A percentile compares a stretch with the other conserved stretches of the same genome.
Conservation (phyloP, 1,140 invertebrate genomes). For the Gyrodactylus salaris region DNA sequence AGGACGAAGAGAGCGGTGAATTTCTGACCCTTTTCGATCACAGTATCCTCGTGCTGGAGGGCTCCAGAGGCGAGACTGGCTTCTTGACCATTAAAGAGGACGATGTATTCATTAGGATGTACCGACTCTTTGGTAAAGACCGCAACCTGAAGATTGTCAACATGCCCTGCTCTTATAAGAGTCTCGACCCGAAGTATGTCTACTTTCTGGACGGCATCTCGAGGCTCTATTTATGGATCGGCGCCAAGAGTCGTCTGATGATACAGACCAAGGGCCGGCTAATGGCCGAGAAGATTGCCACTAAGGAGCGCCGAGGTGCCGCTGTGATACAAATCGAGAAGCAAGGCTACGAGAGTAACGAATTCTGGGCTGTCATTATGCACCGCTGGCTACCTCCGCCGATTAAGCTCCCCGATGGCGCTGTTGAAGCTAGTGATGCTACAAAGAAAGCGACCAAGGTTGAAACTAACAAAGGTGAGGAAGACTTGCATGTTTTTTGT, state of each 20-base stretch:
- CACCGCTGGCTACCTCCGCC: background rate
- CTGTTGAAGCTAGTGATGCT: background rate
- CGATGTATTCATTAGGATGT: conserved; percentile 14
- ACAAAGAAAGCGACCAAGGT: background rate
- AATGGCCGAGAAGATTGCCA: conserved; percentile 89
- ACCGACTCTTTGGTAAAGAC: background rate
- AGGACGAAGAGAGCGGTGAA: conserved; percentile 70
- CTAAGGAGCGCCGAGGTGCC: conserved; percentile 78
- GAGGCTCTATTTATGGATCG: conserved; percentile 52
- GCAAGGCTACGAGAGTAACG: conserved; percentile 40
- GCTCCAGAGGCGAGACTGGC: conserved; percentile 67
- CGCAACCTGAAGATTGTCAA: background rate
- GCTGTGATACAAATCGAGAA: conserved; percentile 51
- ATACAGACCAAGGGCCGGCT: conserved; percentile 58
- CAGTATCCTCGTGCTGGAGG: conserved; percentile 74
- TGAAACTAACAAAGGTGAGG: no score
- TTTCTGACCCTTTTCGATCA: conserved; percentile 64
- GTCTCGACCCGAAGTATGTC: conserved; percentile 56
- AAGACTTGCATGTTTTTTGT: no score
- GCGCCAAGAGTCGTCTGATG: conserved; percentile 61
- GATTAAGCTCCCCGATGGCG: background rate
- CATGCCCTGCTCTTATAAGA: conserved; percentile 17
- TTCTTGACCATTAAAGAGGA: conserved; percentile 61
- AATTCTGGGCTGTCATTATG: conserved; percentile 34
- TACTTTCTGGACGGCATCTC: conserved; percentile 53